Percentiles rank a stretch among this genome's conserved stretches.
Evolutionary conservation across 2,113 vertebrate genomes (phyloP).

Genomic region (Pardalotus punctatus): DNA sequence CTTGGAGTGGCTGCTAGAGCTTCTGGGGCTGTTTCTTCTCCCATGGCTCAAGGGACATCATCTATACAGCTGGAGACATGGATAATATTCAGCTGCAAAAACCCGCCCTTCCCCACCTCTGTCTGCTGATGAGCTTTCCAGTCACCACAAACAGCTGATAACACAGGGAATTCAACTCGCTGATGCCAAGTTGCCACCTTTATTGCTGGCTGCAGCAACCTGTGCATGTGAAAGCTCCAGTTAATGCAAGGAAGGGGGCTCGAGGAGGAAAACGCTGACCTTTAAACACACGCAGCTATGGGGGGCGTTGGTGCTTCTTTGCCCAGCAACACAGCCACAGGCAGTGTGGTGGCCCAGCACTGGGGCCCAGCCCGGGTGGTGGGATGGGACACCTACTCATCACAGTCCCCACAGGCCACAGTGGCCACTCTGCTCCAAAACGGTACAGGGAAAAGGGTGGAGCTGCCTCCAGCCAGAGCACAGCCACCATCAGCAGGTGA

Average conservation of each 20-base stretch:
- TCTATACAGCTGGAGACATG: background rate
- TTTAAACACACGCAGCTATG: background rate
- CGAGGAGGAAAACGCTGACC: background rate
- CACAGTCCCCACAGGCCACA: fast-evolving
- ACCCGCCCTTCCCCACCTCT: background rate
- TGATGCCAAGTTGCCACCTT: background rate
- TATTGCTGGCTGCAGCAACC: background rate
- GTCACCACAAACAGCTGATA: background rate
- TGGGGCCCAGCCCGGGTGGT: background rate
- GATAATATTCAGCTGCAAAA: background rate
- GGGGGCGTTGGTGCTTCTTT: background rate
- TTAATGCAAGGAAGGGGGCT: background rate
- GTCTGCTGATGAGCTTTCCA: background rate
- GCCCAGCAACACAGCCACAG: background rate
- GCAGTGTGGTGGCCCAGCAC: background rate
- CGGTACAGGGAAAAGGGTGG: background rate
- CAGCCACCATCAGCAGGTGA: background rate
- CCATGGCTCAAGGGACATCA: background rate
- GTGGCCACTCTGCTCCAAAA: background rate
- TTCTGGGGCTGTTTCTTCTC: background rate
- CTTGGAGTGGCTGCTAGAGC: background rate
- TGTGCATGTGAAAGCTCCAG: background rate
- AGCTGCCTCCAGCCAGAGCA: background rate
- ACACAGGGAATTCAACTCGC: fast-evolving
- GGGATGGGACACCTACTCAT: background rate